phyloP scores from a whole-genome alignment of 37 sponge, comb jelly and placozoan species.

The Ianthella basta region DNA sequence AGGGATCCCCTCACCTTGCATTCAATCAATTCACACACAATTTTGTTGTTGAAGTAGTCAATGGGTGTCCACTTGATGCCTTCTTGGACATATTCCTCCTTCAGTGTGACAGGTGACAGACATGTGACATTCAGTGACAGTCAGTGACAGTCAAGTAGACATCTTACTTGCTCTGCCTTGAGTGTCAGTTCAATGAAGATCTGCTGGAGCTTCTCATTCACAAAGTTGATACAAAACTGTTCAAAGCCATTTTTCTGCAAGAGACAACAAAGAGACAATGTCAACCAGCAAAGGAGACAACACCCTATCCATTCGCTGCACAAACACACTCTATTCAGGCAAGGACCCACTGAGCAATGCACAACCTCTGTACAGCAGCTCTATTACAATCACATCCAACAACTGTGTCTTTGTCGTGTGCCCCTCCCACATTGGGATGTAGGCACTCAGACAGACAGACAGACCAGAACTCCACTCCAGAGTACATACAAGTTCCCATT shows the following conservation, averaged over 20 bases:
- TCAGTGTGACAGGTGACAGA: background rate
- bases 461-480: no score
- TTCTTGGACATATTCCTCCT: slow-evolving; percentile 97
- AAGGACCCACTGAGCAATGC: no score
- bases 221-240: slow-evolving; percentile 99
- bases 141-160: background rate
- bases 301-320: no score
- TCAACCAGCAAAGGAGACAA: background rate
- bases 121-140: background rate
- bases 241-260: slow-evolving; percentile 97
- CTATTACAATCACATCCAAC: no score
- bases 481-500: no score
- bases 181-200: slow-evolving; percentile 97
- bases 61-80: slow-evolving; percentile 97
- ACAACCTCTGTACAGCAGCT: no score
- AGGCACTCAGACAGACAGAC: no score
- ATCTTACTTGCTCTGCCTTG: slow-evolving; percentile 91
- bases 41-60: slow-evolving; percentile 98
- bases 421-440: no score
- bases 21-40: slow-evolving; percentile 97
- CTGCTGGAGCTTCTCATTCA: slow-evolving; percentile 99
- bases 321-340: no score
- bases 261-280: background rate
- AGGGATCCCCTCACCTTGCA: slow-evolving; percentile 70
- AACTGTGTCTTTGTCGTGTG: no score